A percentile compares a stretch with the other conserved stretches of the same genome.
These are phyloP conservation scores for Alviniconcha strummeri DNA, from an alignment of 2,888 invertebrate genomes.

Conservation along the genomic window DNA sequence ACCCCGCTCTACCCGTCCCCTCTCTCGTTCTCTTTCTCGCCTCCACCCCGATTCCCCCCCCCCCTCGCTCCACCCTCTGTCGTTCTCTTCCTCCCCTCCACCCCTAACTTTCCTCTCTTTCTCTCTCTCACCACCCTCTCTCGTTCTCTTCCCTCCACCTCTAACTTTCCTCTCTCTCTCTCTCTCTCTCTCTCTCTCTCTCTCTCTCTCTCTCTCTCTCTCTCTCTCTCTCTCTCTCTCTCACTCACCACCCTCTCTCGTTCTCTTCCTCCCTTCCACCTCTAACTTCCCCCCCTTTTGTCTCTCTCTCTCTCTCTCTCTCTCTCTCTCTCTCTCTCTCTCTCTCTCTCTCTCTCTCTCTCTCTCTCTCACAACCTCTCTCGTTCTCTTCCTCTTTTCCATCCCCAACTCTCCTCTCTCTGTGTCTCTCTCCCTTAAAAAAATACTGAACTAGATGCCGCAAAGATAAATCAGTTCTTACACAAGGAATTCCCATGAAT, in stretches of 20 bases:
- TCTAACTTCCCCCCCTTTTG: background rate
- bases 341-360: background rate
- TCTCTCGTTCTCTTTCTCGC: background rate
- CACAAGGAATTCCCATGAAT: no score
- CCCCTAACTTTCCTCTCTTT: no score
- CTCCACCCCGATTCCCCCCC: background rate
- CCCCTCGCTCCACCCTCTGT: background rate
- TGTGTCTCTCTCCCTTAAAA: no score
- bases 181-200: conserved; percentile 20
- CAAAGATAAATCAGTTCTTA: no score
- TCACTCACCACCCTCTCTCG: background rate
- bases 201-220: conserved; percentile 24
- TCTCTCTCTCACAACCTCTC: background rate
- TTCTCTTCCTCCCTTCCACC: background rate
- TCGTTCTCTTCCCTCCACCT: background rate
- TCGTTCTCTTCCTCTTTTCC: background rate
- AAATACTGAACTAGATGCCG: background rate
- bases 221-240: conserved; percentile 6
- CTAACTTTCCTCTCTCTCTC: background rate
- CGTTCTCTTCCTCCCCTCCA: background rate
- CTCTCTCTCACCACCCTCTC: background rate
- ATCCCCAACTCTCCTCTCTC: background rate
- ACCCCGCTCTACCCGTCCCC: background rate
- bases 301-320: no score
- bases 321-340: no score